Base-by-base conservation (phyloP, 2,888 invertebrate species). In the Drosophila diplacantha region DNA sequence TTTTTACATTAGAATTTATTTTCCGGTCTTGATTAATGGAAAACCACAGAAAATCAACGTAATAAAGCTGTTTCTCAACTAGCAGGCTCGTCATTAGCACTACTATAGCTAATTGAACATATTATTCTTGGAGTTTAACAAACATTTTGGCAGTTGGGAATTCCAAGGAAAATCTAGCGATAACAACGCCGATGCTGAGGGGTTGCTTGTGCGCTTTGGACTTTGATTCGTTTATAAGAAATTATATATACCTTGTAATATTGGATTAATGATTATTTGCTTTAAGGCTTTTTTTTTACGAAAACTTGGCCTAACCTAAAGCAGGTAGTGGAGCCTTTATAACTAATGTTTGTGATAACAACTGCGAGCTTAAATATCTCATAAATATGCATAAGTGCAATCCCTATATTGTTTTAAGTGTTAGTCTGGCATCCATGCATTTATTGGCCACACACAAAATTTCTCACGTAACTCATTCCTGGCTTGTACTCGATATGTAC, bases 401-500 rank as follows among this genome's bases (percentile, higher is more conserved):
- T 31, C 12, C 2, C 12, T 18, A 2, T 5, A 26, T 59, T 59
- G 31, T 18, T 31, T 6, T 9, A 20, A 29, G 59, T 58, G 59
- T 12, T 12, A 2, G 3, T 29, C 20, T 7, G 26, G 29, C 16
- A 6, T 20, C 22, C 37, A 18, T 44, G 29, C 58, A 44, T 57
- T 58, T 58, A 38, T 58, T 44, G 57, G 51, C 34, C 43, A 12
- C 24, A 56, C 57, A 56, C 14, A 57, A 53, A 12, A 56, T 44
- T 58, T 59, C 58, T 44, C 58, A 58, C 58, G 58, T 46, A 59
- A 58, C 58, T 59, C 44, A 59, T 46, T 58, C 44, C 18, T 37
- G 22, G 37, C 18, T 32, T 32, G 58, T 38, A 58, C 58, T 18
- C 44, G 31, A 44, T 59, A 58, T 58, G 29, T 44, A 44, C 29